These are phyloP conservation scores for Valencia hispanica DNA, from an alignment of 2,797 vertebrate genomes.

Conservation along the genomic window DNA sequence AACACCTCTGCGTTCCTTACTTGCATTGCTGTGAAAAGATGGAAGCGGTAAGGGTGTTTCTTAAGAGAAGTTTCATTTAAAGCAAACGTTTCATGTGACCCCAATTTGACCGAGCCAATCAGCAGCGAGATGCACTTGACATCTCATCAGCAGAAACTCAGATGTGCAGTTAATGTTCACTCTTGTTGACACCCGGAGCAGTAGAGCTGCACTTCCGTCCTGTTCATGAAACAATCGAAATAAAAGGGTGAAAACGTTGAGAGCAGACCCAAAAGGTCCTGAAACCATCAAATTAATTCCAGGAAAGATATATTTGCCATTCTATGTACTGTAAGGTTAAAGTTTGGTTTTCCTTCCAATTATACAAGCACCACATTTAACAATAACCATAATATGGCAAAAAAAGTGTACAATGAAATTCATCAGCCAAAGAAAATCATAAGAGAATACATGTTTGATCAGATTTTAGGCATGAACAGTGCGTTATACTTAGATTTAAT, in stretches of 20 bases:
- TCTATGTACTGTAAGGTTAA: background rate
- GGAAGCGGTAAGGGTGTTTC: background rate
- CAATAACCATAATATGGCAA: background rate
- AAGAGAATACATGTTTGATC: background rate
- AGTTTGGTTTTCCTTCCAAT: background rate
- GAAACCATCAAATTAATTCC: background rate
- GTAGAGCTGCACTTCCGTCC: background rate
- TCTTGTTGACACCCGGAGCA: background rate
- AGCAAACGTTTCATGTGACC: background rate
- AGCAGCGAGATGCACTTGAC: background rate
- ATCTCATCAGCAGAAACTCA: background rate
- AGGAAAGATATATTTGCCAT: background rate
- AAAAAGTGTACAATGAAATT: background rate
- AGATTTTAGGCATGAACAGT: constrained; percentile 6
- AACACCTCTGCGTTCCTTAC: background rate
- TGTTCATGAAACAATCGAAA: background rate
- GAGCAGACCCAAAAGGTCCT: background rate
- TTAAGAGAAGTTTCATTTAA: background rate
- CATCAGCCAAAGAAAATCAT: background rate
- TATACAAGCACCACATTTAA: background rate
- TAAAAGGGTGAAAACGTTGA: background rate
- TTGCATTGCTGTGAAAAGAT: background rate
- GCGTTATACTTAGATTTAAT: constrained; percentile 13
- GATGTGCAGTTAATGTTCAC: background rate
- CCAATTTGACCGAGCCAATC: background rate